These are phyloP conservation scores for Gryllus bimaculatus DNA, from an alignment of 1,140 invertebrate genomes.

Conservation along the genomic window DNA sequence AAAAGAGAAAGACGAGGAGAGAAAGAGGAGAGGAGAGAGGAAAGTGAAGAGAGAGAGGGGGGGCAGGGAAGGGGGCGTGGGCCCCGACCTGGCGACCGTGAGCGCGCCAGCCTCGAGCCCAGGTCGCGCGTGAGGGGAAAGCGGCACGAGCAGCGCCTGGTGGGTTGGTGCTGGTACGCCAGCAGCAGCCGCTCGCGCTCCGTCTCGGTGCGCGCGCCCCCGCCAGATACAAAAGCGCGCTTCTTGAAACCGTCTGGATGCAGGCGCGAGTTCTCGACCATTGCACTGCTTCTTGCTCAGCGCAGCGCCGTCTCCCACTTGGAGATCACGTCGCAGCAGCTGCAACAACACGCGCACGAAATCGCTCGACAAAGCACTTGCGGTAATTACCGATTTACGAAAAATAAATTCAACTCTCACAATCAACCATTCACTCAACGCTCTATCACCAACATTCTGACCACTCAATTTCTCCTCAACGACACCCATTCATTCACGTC, in stretches of 20 bases:
- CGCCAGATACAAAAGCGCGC: slow-evolving; percentile 81
- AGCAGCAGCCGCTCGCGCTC: slow-evolving; percentile 82
- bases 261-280: slow-evolving; percentile 89
- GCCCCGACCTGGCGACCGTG: slow-evolving; percentile 86
- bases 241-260: slow-evolving; percentile 85
- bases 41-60: too few relatives aligned
- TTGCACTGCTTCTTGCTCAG: slow-evolving; percentile 81
- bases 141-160: slow-evolving; percentile 57
- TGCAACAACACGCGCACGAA: too few relatives aligned
- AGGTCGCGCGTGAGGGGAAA: slow-evolving; percentile 84
- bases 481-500: too few relatives aligned
- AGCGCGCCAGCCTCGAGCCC: slow-evolving; percentile 82
- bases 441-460: too few relatives aligned
- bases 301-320: slow-evolving; percentile 94
- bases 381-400: too few relatives aligned
- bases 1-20: too few relatives aligned
- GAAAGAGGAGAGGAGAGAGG: too few relatives aligned
- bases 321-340: slow-evolving; percentile 91
- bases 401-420: too few relatives aligned
- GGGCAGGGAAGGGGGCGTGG: too few relatives aligned
- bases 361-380: too few relatives aligned
- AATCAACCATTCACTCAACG: too few relatives aligned
- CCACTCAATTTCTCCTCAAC: too few relatives aligned
- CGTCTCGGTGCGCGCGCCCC: slow-evolving; percentile 72
- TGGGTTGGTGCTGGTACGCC: slow-evolving; percentile 89